A percentile compares a stretch with the other conserved stretches of the same genome.
These are phyloP conservation scores for Entomobrya multifasciata DNA, from an alignment of 2,888 invertebrate species.

Conservation along the genomic window DNA sequence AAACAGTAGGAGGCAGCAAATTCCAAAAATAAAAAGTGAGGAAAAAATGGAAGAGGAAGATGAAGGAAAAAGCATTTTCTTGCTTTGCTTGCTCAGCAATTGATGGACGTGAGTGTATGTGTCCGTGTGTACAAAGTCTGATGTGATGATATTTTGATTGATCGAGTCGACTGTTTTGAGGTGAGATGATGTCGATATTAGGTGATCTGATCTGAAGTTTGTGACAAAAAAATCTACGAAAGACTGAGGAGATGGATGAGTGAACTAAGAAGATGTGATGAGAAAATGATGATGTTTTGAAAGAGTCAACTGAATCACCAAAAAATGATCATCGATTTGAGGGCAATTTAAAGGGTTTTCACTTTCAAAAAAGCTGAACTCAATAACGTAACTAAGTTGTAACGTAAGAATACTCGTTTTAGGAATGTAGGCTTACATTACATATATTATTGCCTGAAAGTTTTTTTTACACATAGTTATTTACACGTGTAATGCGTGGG, in stretches of 20 bases:
- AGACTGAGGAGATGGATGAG: constrained; percentile 8
- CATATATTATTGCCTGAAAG: background rate
- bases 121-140: background rate
- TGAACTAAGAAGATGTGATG: background rate
- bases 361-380: background rate
- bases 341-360: constrained; percentile 62
- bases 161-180: background rate
- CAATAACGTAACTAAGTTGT: background rate
- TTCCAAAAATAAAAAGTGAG: constrained; percentile 67
- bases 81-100: background rate
- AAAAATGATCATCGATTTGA: constrained; percentile 43
- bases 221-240: background rate
- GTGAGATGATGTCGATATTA: background rate
- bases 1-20: constrained; percentile 55
- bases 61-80: constrained; percentile 58
- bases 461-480: background rate
- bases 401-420: background rate
- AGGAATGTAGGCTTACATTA: constrained; percentile 4
- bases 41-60: background rate
- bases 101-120: background rate
- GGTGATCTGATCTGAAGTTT: background rate
- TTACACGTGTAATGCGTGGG: constrained; percentile 33
- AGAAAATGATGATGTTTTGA: constrained; percentile 65
- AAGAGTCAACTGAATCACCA: constrained; percentile 51
- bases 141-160: constrained; percentile 23